phyloP scores from a whole-genome alignment of 1,140 invertebrate species.

The Pissodes strobi region DNA sequence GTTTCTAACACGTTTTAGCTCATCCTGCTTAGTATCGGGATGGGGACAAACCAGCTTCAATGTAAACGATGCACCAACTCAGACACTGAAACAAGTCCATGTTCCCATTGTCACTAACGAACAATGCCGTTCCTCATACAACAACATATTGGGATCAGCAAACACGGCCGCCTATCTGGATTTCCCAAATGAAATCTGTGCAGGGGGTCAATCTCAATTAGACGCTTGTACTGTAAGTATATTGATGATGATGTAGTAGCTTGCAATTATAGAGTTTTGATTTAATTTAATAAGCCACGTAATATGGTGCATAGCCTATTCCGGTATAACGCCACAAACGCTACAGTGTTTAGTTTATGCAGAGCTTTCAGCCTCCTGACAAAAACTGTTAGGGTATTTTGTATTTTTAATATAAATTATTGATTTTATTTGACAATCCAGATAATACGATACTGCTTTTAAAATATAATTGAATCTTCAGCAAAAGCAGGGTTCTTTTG shows the following conservation, averaged over 20 bases:
- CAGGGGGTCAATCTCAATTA: conserved; percentile 39
- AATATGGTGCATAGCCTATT: too few species aligned
- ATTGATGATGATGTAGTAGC: not conserved
- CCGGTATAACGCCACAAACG: too few species aligned
- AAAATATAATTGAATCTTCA: too few species aligned
- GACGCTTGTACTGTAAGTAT: conserved; percentile 46
- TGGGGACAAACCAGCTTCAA: conserved; percentile 41
- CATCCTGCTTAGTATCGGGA: conserved; percentile 38
- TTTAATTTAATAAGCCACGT: too few species aligned
- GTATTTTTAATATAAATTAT: too few species aligned
- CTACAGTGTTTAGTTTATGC: too few species aligned
- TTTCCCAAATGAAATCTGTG: conserved; percentile 41
- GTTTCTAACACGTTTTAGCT: conserved; percentile 25
- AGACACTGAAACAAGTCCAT: conserved; percentile 38
- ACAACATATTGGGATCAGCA: conserved; percentile 25
- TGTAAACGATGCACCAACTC: conserved; percentile 37
- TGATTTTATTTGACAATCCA: too few species aligned
- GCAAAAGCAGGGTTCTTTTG: too few species aligned
- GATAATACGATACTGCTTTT: too few species aligned
- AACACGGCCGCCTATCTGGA: conserved; percentile 41
- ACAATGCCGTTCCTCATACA: conserved; percentile 38
- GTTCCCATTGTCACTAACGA: conserved; percentile 41
- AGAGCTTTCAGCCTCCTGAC: too few species aligned
- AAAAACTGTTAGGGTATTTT: too few species aligned
- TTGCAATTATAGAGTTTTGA: too few species aligned